Base-by-base conservation (phyloP, 2,888 invertebrate species). In the Sclerodermus sp. region DNA sequence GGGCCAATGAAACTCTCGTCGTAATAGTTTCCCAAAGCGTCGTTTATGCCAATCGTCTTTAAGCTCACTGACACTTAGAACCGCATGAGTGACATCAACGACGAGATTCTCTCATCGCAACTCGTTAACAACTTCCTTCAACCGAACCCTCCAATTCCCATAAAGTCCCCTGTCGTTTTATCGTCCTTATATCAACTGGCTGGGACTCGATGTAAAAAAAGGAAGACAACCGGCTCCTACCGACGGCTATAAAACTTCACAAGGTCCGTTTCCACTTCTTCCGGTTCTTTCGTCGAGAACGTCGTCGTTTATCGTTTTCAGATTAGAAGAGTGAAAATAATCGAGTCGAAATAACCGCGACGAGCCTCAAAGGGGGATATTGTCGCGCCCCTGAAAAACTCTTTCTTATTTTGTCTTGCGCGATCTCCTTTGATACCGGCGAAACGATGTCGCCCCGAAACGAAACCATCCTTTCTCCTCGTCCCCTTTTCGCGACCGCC, bases 71-170 rank as follows among this genome's bases (percentile, higher is more conserved):
- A 9, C 37, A 16, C 34, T n/a, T 23, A 18, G 6, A 32, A 31
- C 37, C 43, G 41, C 47, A 15, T 36, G 42, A 42, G 37, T 39
- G 57, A 48, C 55, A 50, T 37, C 46, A 38, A 47, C 48, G 47
- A 51, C 14, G 48, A 34, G 15, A 14, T 34, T 42, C 47, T 39
- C 49, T 51, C 47, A 48, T 30, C 38, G 32, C 45, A 46, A 46
- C 57, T 57, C 53, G 53, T 60, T 60, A 65, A 65, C 63, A 64
- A 60, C 66, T 67, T 67, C 64, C 64, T 67, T 46, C 58, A 62
- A 50, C 59, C 64, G 61, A 60, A 60, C 60, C 55, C 58, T 59
- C 52, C 55, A 57, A 56, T 54, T 57, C 53, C 55, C 62, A 56
- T 65, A 66, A 67, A 68, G 58, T 55, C 49, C 29, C 45, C 57